These are phyloP conservation scores for Nomada lathburiana DNA, from an alignment of 2,888 invertebrate species.

Conservation along the genomic window DNA sequence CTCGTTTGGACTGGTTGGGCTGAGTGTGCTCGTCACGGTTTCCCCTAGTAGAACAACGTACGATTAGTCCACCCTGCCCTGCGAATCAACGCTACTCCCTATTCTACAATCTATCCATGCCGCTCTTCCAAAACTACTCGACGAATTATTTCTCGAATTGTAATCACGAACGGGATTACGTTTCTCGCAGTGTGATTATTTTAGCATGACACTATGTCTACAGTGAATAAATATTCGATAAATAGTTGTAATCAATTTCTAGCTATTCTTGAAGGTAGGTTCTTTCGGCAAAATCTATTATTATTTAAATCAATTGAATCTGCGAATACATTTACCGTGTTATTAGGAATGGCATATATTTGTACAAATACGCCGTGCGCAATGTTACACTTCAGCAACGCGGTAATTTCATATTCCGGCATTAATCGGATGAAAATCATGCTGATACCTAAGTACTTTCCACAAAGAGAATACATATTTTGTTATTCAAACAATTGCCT, in stretches of 20 bases:
- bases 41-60: conserved; percentile 86
- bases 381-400: neutral
- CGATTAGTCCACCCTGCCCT: conserved; percentile 25
- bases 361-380: neutral
- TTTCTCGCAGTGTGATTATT: conserved; percentile 24
- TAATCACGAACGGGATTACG: conserved; percentile 4
- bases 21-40: conserved; percentile 90
- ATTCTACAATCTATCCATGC: conserved; percentile 64
- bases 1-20: conserved; percentile 90
- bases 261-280: conserved; percentile 1
- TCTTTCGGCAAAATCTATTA: neutral
- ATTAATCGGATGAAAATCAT: neutral
- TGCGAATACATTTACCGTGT: neutral
- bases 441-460: neutral
- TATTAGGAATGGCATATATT: neutral
- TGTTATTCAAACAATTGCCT: no score
- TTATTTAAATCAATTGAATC: neutral
- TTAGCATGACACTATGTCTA: conserved; percentile 49
- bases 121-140: conserved; percentile 41
- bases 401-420: neutral
- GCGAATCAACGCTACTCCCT: conserved; percentile 28
- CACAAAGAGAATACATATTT: neutral
- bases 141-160: conserved; percentile 32
- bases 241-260: neutral
- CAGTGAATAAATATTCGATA: conserved; percentile 7